Evolutionary conservation across 2,888 invertebrate genomes (phyloP).

Genomic region (Polia nebulosa): DNA sequence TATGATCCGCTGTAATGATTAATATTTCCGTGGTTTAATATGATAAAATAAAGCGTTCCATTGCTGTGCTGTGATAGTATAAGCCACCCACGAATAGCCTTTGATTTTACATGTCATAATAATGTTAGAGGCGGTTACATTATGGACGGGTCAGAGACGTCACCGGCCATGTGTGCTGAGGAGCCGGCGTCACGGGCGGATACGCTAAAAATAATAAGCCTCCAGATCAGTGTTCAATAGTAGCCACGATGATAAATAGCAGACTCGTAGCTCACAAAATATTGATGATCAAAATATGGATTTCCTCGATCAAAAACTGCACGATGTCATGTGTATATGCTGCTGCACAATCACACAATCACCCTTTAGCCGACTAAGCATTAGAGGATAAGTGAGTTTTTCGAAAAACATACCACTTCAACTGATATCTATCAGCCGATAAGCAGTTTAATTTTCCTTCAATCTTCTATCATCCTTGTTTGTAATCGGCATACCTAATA

Average conservation of each 20-base stretch:
- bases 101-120: constrained; percentile 36
- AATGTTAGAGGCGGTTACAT: constrained; percentile 46
- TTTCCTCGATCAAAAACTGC: background rate
- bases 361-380: too few species aligned
- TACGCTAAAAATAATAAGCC: constrained; percentile 76
- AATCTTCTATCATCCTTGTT: background rate
- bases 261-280: constrained; percentile 29
- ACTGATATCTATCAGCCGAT: background rate
- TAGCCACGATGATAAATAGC: constrained; percentile 34
- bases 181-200: constrained; percentile 67
- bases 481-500: background rate
- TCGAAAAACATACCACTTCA: background rate
- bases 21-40: constrained; percentile 45
- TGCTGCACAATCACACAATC: background rate
- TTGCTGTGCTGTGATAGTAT: constrained; percentile 34
- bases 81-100: constrained; percentile 29
- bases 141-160: constrained; percentile 69
- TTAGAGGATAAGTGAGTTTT: too few species aligned
- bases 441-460: background rate
- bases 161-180: constrained; percentile 76
- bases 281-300: constrained; percentile 8
- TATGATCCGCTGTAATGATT: constrained; percentile 53
- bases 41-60: constrained; percentile 28
- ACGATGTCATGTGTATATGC: too few species aligned
- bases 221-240: constrained; percentile 54